Percentiles rank a stretch among this genome's conserved stretches.
Evolutionary conservation across 2,888 invertebrate species (phyloP).

Genomic region (Melipona bicolor): DNA sequence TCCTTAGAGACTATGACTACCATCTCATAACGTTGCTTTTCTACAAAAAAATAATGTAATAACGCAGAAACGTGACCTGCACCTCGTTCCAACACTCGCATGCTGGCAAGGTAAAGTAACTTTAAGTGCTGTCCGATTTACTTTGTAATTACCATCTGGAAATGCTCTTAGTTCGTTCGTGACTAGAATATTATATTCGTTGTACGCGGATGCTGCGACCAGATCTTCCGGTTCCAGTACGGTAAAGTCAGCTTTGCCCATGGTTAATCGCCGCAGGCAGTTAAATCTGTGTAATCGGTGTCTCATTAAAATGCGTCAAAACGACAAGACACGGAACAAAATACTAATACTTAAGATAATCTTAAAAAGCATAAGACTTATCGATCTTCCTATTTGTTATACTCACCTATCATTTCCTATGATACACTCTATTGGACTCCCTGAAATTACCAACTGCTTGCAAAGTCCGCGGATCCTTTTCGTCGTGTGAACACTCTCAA

Average conservation of each 20-base stretch:
- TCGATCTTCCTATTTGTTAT: conserved; percentile 20
- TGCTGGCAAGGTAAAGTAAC: not conserved
- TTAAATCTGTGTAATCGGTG: conserved; percentile 87
- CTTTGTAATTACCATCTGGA: conserved; percentile 84
- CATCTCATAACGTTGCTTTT: conserved; percentile 83
- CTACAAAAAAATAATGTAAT: conserved; percentile 25
- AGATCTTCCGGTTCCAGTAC: conserved; percentile 94
- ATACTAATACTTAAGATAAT: not conserved
- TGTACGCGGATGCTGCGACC: conserved; percentile 89
- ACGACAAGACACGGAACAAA: rapidly evolving
- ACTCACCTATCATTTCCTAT: conserved; percentile 89
- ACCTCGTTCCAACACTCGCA: not conserved
- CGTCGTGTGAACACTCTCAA: conserved; percentile 88
- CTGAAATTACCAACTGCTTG: conserved; percentile 84
- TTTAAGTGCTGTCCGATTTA: conserved; percentile 19
- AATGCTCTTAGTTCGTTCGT: conserved; percentile 88
- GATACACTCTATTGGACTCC: conserved; percentile 89
- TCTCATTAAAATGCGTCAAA: not conserved
- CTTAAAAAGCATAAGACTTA: conserved; percentile 1
- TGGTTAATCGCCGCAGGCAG: conserved; percentile 91
- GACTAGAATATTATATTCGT: conserved; percentile 88
- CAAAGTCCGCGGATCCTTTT: conserved; percentile 88
- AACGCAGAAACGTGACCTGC: not conserved
- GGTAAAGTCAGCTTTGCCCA: conserved; percentile 93
- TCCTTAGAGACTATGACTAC: conserved; percentile 88